phyloP scores from a whole-genome alignment of 92 coral and sea anemone species.

The Bergia sp. region DNA sequence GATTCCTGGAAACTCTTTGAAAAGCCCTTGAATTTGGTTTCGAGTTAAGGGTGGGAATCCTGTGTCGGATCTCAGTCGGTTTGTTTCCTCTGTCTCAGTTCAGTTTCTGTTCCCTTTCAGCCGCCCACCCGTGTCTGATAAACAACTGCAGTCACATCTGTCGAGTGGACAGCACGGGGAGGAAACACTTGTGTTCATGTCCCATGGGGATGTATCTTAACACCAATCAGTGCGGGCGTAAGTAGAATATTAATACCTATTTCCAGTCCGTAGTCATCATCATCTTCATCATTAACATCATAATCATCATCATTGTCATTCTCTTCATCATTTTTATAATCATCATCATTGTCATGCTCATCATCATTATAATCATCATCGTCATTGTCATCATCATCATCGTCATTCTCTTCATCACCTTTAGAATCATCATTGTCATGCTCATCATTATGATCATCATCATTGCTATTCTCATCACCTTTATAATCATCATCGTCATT shows the following conservation, averaged over 20 bases:
- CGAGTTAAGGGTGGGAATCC: too few species aligned
- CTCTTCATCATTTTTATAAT: too few species aligned
- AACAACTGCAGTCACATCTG: conserved; percentile 83
- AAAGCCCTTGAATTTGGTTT: too few species aligned
- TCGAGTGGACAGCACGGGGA: conserved; percentile 53
- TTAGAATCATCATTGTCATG: neutral
- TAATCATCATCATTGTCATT: neutral
- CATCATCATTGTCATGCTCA: neutral
- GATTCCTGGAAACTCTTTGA: too few species aligned
- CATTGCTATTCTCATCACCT: too few species aligned
- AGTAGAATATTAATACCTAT: neutral
- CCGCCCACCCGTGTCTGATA: conserved; percentile 67
- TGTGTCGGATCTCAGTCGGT: neutral
- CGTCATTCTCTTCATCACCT: neutral
- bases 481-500: too few species aligned
- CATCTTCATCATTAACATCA: neutral
- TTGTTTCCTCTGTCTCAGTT: neutral
- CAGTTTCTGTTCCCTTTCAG: conserved; percentile 47
- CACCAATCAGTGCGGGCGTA: conserved; percentile 79
- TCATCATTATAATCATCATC: neutral
- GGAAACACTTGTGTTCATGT: conserved; percentile 73
- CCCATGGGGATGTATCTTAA: conserved; percentile 70
- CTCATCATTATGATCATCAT: neutral
- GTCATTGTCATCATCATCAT: neutral
- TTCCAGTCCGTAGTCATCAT: neutral